Conservation (phyloP, 2,797 vertebrate genomes). For the Vipera ursinii region DNA sequence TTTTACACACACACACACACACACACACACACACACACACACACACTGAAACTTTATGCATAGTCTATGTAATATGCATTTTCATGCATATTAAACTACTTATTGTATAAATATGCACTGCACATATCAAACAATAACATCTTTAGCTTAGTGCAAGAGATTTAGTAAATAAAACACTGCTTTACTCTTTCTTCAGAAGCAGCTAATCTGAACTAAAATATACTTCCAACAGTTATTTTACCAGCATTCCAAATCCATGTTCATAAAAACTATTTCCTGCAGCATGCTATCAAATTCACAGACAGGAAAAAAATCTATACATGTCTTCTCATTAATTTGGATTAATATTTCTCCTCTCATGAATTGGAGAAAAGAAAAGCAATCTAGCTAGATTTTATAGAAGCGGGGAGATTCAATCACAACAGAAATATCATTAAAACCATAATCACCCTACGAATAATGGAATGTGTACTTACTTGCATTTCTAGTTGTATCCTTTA, state of each 20-base stretch:
- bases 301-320: background rate
- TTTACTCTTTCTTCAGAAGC: background rate
- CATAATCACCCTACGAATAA: background rate
- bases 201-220: background rate
- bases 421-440: background rate
- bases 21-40: background rate
- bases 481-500: conserved; percentile 93
- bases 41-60: background rate
- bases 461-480: conserved; percentile 84
- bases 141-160: background rate
- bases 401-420: background rate
- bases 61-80: background rate
- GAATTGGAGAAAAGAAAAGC: background rate
- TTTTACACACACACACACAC: background rate
- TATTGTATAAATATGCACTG: background rate
- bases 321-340: background rate
- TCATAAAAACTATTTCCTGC: background rate
- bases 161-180: background rate
- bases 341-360: background rate
- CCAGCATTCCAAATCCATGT: background rate
- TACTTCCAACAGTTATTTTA: background rate
- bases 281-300: background rate
- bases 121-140: background rate
- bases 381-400: background rate
- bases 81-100: background rate